Evolutionary conservation across 2,888 invertebrate species (phyloP).

Genomic region (Philhelius pedissequus): DNA sequence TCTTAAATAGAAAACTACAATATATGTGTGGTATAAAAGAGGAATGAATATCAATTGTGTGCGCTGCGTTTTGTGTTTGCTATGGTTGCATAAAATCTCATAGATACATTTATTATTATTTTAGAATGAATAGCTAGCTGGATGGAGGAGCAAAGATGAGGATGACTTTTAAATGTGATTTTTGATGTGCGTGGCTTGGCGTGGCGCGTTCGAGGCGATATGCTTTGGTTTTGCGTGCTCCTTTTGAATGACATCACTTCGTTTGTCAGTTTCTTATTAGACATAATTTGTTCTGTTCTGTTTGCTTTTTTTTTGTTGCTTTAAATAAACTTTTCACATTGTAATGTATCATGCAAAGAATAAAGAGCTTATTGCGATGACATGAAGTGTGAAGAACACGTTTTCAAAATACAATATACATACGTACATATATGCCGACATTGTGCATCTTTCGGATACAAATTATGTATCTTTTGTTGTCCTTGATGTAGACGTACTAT

Average conservation of each 20-base stretch:
- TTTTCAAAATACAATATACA: neutral
- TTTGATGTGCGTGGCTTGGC: conserved; percentile 42
- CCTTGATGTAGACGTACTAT: too few relatives aligned
- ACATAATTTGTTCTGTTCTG: conserved; percentile 51
- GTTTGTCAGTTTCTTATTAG: conserved; percentile 58
- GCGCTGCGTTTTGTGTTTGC: neutral
- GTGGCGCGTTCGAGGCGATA: conserved; percentile 9
- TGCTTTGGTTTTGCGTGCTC: neutral
- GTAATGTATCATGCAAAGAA: conserved; percentile 18
- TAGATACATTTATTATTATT: conserved; percentile 14
- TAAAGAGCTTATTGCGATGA: conserved; percentile 13
- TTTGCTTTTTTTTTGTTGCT: neutral
- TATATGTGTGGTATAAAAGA: neutral
- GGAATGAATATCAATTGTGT: conserved; percentile 46
- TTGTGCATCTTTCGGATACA: neutral
- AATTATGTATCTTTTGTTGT: neutral
- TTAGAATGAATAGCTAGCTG: too few relatives aligned
- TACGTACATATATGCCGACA: neutral
- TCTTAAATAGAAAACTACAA: neutral
- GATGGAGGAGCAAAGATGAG: neutral
- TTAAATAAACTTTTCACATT: neutral
- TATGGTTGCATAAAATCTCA: conserved; percentile 11
- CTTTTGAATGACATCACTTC: conserved; percentile 59
- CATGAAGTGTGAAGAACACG: conserved; percentile 46
- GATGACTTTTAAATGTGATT: conserved; percentile 17